Evolutionary conservation across 2,888 invertebrate genomes (phyloP), one percentile per base, ranked within the genome.

Genomic region (Latrodectus elegans): DNA sequence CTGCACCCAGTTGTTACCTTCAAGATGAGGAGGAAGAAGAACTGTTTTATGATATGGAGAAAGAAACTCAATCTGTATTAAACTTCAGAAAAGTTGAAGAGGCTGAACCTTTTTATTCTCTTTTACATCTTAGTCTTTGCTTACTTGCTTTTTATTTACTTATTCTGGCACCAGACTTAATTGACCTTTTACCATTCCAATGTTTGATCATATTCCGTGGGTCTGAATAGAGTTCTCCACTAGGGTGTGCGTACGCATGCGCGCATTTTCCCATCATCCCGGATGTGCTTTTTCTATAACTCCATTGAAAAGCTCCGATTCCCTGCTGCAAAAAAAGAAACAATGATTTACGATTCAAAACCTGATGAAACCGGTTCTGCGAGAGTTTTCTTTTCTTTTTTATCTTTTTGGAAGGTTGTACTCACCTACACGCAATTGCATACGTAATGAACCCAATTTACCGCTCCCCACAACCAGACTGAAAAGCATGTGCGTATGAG

Each of bases 321-420:
- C 81, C 81, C 80, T 67, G 55, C 80, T 67, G 15, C 11, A 51
- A 60, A 60, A 60, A 60, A 60, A 60, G n/a, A 60, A 60, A 60
- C 14, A 60, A 72, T 73, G 71, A 87, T 87, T 87, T 87, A 87
- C 77, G 81, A 77, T 65, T 68, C 72, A 65, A 49, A 81, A 64
- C 79, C 70, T 49, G 70, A 52, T 80, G 85, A 86, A 86, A 87
- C 86, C 86, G 77, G 86, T 87, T 87, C 52, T 74, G 67, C 53
- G 72, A 67, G 72, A 26, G n/a, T 65, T 76, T 65, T 60, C n/a
- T 12, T 70, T 17, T 60, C 11, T 55, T 52, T 52, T 14, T 12
- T n/a, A 65, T 10, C 38, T 38, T 38, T 38, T 38, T 4, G 38
- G 38, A 38, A 38, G 3, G 38, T 22, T 55, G 75, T 65, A 64